Percentiles rank a stretch among this genome's conserved stretches.
phyloP scores from a whole-genome alignment of 2,888 invertebrate species.

The Drosophila suboccidentalis region DNA sequence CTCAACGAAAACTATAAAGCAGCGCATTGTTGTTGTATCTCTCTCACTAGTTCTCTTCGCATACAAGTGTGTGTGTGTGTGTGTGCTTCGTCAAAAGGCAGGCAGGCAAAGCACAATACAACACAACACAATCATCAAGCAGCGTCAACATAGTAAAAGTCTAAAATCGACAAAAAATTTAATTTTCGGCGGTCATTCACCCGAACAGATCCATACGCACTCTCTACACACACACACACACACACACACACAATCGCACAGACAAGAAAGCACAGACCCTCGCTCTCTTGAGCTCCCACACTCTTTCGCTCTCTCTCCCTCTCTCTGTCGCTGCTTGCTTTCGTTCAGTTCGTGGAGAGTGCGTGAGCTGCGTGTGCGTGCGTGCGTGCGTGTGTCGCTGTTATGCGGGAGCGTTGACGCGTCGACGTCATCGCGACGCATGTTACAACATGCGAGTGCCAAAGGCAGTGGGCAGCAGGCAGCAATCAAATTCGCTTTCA shows the following conservation, averaged over 20 bases:
- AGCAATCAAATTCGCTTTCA: slow-evolving; percentile 63
- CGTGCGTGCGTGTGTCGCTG: slow-evolving; percentile 27
- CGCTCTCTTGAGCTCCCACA: slow-evolving; percentile 7
- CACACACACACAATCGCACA: slow-evolving; percentile 19
- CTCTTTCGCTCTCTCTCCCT: slow-evolving; percentile 7
- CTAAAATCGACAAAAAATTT: slow-evolving; percentile 84
- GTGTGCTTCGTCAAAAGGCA: slow-evolving; percentile 44
- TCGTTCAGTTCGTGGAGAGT: slow-evolving; percentile 30
- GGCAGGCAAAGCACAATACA: slow-evolving; percentile 54
- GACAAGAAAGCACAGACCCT: slow-evolving; percentile 41
- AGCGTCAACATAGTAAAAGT: slow-evolving; percentile 84
- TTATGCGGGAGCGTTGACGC: slow-evolving; percentile 71
- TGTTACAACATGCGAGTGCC: slow-evolving; percentile 64
- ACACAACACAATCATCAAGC: slow-evolving; percentile 61
- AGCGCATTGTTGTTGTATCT: slow-evolving; percentile 39
- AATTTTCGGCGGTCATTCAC: slow-evolving; percentile 85
- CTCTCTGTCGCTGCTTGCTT: slow-evolving; percentile 10
- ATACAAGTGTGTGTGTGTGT: slow-evolving; percentile 1
- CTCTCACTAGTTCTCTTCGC: slow-evolving; percentile 3
- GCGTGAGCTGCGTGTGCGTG: slow-evolving; percentile 39
- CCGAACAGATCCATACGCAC: slow-evolving; percentile 67
- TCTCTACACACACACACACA: slow-evolving; percentile 13
- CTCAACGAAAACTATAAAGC: slow-evolving; percentile 44
- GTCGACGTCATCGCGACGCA: slow-evolving; percentile 66
- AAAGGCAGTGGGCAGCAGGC: slow-evolving; percentile 4